Base-by-base conservation (phyloP, 2,797 vertebrate genomes). In the Leontopithecus rosalia region DNA sequence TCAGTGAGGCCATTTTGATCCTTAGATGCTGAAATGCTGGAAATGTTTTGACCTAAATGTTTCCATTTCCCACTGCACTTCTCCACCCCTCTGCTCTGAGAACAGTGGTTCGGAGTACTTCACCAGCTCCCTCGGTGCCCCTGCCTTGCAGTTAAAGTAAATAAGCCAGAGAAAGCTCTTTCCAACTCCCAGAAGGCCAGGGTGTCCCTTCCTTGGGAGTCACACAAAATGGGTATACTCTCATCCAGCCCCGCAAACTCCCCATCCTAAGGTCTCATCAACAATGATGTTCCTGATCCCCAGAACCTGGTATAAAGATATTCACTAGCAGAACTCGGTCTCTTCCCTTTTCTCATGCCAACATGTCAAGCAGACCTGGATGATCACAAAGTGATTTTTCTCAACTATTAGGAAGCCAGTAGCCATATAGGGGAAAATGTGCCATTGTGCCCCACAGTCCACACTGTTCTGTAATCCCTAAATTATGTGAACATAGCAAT, bases 11-110 rank as follows among this genome's bases (percentile, higher is more conserved):
- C 86, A 90, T n/a, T 79, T 91, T 88, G 57, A 91, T 20, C 28
- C 70, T 75, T 61, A 70, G 58, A 70, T 57, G 22, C n/a, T 26
- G 4, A 88, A 87, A 76, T 84, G 4, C 64, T 90, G 90, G 55
- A 93, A 89, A 75, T 95, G 50, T 52, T 95, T 96, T 52, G 43
- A 10, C 36, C 46, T 48, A 30, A 61, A 43, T 92, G 46, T 61
- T 87, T 89, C 89, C n/a, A n/a, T 89, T 95, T 64, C 28, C 72
- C 48, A 24, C 36, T 80, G 24, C 5, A 61, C 84, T 95, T 97
- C 87, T 88, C 39, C 17, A 72, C 43, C 79, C 43, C 72, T 91
- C 57, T 79, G 11, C 55, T 84, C 48, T 77, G 70, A 17, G 55
- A 81, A 67, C 50, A 50, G 39, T 30, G 67, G 24, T 43, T 72